Evolutionary conservation across 1,140 invertebrate genomes (phyloP), one percentile per base, ranked within the genome.

Genomic region (Panonychus citri): DNA sequence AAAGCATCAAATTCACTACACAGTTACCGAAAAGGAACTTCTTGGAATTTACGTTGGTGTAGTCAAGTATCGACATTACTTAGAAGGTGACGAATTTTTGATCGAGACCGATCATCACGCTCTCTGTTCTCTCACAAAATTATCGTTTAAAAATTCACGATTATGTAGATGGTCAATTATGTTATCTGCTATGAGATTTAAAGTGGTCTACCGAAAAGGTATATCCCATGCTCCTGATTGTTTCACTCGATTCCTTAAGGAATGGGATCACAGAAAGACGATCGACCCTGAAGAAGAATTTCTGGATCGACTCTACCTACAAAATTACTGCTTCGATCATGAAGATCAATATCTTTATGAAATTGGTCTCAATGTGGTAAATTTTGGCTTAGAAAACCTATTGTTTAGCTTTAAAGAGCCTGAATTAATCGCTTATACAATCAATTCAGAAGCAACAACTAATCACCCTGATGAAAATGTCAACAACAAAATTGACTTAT

Each of bases 11-110:
- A 2, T n/a, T 1, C 73, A 70, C 54, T 74, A 76, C 52, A 57
- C 67, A 8, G 69, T 72, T 57, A 70, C 74, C 27, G 72, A 78
- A 30, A 74, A 69, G 60, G 74, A 79, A 66, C 71, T 70, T 8
- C 60, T 74, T 17, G 67, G 69, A 3, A 68, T 77, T 12, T 57
- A 75, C 1, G 77, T 66, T 63, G 70, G 68, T 4, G 66, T 77
- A 3, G 67, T 68, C 54, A 72, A 71, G 62, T 77, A 76, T 63
- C 66, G 74, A 34, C 61, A 72, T 39, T 78, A 72, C 61, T 48
- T 75, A 3, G 71, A 64, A 63, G 75, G 69, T 51, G 13, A 3
- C 5, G 51, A 53, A n/a, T 58, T 58, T 37, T 43, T 4, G 1
- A 46, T 58, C 5, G 19, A n/a, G 1, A 58, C 57, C 17, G 57